Evolutionary conservation across 2,888 invertebrate genomes (phyloP), one percentile per base, ranked within the genome.

Genomic region (Macropis europaea): DNA sequence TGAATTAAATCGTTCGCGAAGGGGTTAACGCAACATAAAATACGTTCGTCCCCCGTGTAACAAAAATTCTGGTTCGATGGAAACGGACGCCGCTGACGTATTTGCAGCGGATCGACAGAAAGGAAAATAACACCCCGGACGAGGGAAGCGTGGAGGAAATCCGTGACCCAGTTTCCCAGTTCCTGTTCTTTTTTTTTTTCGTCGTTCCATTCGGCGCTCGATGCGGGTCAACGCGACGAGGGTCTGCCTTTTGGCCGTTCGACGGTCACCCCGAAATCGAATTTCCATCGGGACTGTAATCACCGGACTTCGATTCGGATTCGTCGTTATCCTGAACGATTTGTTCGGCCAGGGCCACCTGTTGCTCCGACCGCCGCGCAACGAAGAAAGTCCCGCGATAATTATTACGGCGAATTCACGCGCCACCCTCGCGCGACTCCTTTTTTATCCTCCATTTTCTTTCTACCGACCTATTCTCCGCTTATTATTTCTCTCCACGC

Each of bases 261-360:
- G 57, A 77, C 62, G 68, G 73, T 60, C 68, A 70, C 47, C 64
- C 64, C 66, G 68, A 77, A 79, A 79, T 79, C 79, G 79, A 80
- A 75, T 77, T 74, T 74, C 74, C 70, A 77, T 79, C 73, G 68
- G 61, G 61, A 50, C 66, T 71, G 78, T 81, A 81, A 81, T 81
- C 73, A 81, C 69, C 73, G 71, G 69, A 76, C 76, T 81, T 81
- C 81, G 81, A 79, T 81, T 78, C 69, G 80, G 76, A 79, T 79
- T 77, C 76, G 76, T 77, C 83, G 84, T 87, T 87, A 84, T 86
- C 81, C 83, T 76, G 79, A 82, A 77, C 82, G 82, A 85, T 84
- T 87, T 87, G 83, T 82, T 85, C 79, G 79, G 54, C 77, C 81
- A 68, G 70, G 60, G 53, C 80, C 84, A 85, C 85, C 85, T 85